Evolutionary conservation across 2,888 invertebrate species (phyloP).

Genomic region (Eurois occulta): DNA sequence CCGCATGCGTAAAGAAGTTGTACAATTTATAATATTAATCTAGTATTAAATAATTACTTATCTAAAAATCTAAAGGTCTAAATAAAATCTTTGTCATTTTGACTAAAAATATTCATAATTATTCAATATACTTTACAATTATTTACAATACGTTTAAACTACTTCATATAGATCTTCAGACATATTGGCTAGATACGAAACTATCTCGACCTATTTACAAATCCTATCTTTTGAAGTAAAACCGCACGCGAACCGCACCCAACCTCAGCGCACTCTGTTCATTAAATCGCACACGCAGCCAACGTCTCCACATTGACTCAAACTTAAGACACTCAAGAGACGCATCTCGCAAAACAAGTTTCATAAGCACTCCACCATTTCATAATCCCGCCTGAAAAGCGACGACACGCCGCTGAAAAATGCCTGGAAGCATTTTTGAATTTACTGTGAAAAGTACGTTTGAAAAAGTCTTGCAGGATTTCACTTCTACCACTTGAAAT

Average conservation of each 20-base stretch:
- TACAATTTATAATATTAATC: too few relatives aligned
- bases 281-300: constrained; percentile 43
- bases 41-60: too few relatives aligned
- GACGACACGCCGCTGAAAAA: constrained; percentile 55
- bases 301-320: constrained; percentile 50
- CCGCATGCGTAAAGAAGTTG: too few relatives aligned
- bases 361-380: constrained; percentile 64
- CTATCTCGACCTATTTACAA: not conserved
- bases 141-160: not conserved
- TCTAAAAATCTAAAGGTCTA: too few relatives aligned
- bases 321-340: constrained; percentile 68
- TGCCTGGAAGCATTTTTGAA: constrained; percentile 48
- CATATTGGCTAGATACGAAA: not conserved
- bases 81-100: not conserved
- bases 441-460: constrained; percentile 32
- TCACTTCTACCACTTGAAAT: constrained; percentile 25
- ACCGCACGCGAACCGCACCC: constrained; percentile 9
- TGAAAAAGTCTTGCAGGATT: constrained; percentile 16
- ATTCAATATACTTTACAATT: too few relatives aligned
- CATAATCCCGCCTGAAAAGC: constrained; percentile 60
- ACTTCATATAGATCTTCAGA: not conserved
- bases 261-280: constrained; percentile 35
- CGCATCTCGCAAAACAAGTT: constrained; percentile 63
- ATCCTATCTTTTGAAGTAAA: not conserved
- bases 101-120: not conserved